Conservation (phyloP, 1,140 invertebrate species). For the Drosophila ogumai region DNA sequence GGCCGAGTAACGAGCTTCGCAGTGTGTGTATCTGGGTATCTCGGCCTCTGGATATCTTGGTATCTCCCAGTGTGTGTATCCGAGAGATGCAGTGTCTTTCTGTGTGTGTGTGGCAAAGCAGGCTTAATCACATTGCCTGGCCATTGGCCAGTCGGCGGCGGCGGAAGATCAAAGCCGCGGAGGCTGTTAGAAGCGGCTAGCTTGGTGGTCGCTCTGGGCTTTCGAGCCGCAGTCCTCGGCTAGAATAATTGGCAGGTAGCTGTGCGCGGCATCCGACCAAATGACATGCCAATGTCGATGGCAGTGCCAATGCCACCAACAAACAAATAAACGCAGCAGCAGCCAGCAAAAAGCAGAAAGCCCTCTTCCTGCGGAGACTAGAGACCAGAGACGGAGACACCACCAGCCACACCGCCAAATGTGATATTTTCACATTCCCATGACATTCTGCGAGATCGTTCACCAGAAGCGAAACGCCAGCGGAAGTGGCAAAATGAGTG, state of each 20-base stretch:
- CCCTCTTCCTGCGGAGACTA: slow-evolving; percentile 51
- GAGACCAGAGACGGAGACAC: slow-evolving; percentile 11
- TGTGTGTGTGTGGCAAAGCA: slow-evolving; percentile 45
- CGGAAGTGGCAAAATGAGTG: slow-evolving; percentile 82
- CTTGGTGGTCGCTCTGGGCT: slow-evolving; percentile 73
- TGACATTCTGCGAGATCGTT: slow-evolving; percentile 60
- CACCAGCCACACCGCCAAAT: slow-evolving; percentile 50
- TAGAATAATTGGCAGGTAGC: slow-evolving; percentile 83
- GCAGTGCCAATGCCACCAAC: slow-evolving; percentile 31
- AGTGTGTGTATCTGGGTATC: slow-evolving; percentile 14
- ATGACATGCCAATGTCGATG: slow-evolving; percentile 69
- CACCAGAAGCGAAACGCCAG: slow-evolving; percentile 42
- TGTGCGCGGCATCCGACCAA: slow-evolving; percentile 61
- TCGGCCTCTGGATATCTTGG: slow-evolving; percentile 2
- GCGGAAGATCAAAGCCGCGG: slow-evolving; percentile 72
- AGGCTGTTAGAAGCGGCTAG: slow-evolving; percentile 77
- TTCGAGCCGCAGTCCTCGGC: slow-evolving; percentile 33
- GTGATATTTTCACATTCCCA: slow-evolving; percentile 78
- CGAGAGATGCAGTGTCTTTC: not conserved
- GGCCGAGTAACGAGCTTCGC: slow-evolving; percentile 64
- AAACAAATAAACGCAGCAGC: slow-evolving; percentile 34
- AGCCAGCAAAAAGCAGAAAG: slow-evolving; percentile 52
- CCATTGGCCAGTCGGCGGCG: slow-evolving; percentile 78
- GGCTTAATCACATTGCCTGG: slow-evolving; percentile 84
- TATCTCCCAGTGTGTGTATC: slow-evolving; percentile 3